Evolutionary conservation across 2,888 invertebrate genomes (phyloP).

Genomic region (Tenthredo amoena): DNA sequence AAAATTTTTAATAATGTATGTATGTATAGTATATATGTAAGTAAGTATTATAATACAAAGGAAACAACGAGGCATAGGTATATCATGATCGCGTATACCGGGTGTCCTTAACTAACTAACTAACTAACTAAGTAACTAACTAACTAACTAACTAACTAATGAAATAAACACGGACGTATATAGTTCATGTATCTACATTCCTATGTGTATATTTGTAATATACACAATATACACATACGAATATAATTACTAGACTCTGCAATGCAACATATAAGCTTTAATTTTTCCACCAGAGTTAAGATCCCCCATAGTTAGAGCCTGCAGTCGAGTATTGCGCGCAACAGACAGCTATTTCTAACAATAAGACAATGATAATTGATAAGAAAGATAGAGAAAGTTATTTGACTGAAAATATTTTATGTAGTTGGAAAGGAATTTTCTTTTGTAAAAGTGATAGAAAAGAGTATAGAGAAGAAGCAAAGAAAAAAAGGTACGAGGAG

Average conservation of each 20-base stretch:
- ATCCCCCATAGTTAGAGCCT: not conserved
- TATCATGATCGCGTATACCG: constrained; percentile 31
- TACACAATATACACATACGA: not conserved
- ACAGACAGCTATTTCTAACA: not conserved
- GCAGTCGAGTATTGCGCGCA: not conserved
- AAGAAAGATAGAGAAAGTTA: not conserved
- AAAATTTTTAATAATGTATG: too few species aligned
- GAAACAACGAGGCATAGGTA: constrained; percentile 31
- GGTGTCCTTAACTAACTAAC: constrained; percentile 39
- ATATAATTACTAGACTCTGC: not conserved
- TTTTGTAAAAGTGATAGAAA: too few species aligned
- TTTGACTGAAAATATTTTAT: not conserved
- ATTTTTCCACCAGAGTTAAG: not conserved
- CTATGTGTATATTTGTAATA: not conserved
- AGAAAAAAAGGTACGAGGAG: not conserved
- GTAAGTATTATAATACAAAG: constrained; percentile 33
- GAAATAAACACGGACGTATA: not conserved
- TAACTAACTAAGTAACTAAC: not conserved
- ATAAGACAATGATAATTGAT: not conserved
- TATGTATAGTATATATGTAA: not conserved
- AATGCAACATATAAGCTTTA: not conserved
- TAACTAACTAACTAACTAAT: not conserved
- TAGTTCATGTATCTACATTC: not conserved
- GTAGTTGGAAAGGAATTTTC: not conserved
- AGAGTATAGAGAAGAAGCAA: not conserved